Evolutionary conservation across 2,797 vertebrate genomes (phyloP).

Genomic region (Gobio occitaniae): DNA sequence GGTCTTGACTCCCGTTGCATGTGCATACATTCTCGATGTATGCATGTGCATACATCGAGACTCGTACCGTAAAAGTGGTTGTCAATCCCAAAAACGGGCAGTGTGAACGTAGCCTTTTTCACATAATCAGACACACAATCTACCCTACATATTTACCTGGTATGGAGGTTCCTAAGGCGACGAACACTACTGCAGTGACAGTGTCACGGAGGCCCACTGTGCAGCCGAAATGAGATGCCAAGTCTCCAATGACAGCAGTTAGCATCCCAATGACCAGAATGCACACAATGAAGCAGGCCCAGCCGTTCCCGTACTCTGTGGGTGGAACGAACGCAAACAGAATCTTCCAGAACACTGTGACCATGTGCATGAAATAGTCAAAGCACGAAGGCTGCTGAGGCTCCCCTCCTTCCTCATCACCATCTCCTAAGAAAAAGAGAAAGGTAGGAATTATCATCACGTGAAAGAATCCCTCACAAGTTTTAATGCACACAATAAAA

Average conservation of each 20-base stretch:
- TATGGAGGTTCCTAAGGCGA: slow-evolving; percentile 91
- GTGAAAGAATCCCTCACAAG: neutral
- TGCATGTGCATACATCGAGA: too few relatives aligned
- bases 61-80: neutral
- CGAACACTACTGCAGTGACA: slow-evolving; percentile 94
- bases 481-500: neutral
- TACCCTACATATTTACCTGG: slow-evolving; percentile 78
- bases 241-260: slow-evolving; percentile 90
- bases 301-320: slow-evolving; percentile 91
- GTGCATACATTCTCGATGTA: too few relatives aligned
- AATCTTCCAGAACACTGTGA: slow-evolving; percentile 94
- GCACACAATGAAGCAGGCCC: slow-evolving; percentile 91
- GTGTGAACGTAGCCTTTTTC: neutral
- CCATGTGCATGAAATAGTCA: slow-evolving; percentile 92
- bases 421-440: slow-evolving; percentile 70
- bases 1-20: too few relatives aligned
- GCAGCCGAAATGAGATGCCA: slow-evolving; percentile 95
- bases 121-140: neutral
- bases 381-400: slow-evolving; percentile 85
- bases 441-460: neutral
- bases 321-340: slow-evolving; percentile 91
- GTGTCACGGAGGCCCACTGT: slow-evolving; percentile 90
- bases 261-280: slow-evolving; percentile 84
- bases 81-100: neutral
- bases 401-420: slow-evolving; percentile 81